Evolutionary conservation across 2,888 invertebrate species (phyloP), one percentile per base, ranked within the genome.

Genomic region (Leptinotarsa peninsularis): DNA sequence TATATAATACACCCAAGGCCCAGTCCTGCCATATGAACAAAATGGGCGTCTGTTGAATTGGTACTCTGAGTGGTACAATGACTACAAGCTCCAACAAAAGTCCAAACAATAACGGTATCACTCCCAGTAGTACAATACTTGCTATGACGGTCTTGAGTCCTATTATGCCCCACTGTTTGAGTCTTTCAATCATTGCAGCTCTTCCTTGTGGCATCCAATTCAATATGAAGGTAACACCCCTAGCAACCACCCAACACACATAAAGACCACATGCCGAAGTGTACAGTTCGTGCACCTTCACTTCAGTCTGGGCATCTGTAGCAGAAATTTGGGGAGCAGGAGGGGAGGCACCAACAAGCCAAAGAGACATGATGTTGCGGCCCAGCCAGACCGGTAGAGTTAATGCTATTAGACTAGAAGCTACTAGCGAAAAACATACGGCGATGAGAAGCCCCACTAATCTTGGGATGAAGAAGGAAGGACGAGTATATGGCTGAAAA

Each of bases 1-100:
- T 98, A 87, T 99, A 98, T 0, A 99, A 90, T 15, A 99, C 97
- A 33, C 99, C 98, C 43, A 99, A 90, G 0, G 98, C 98, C 99
- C 99, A 99, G 89, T 99, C 98, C 83, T 98, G 96, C 95, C 95
- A 96, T 69, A 96, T 91, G 86, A 96, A 96, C 74, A 95, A 90
- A 50, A 96, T 94, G 0, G 96, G 98, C 10, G 97, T 96, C 88
- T 98, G 97, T 81, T 96, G 94, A 4, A 97, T 90, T 0, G 98
- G 96, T 33, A 99, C 98, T 14, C 98, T 91, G 27, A 99, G 89
- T 0, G 99, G 99, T 18, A 98, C 95, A 21, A 99, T 95, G 23
- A 96, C 90, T 4, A 97, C 96, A 85, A 98, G 90, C 87, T 99
- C 98, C 78, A 99, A 91, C 70, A 98, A 91, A 79, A 98, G 89